These are phyloP conservation scores for Lingula anatina DNA, from an alignment of 2,888 invertebrate species.

Conservation along the genomic window DNA sequence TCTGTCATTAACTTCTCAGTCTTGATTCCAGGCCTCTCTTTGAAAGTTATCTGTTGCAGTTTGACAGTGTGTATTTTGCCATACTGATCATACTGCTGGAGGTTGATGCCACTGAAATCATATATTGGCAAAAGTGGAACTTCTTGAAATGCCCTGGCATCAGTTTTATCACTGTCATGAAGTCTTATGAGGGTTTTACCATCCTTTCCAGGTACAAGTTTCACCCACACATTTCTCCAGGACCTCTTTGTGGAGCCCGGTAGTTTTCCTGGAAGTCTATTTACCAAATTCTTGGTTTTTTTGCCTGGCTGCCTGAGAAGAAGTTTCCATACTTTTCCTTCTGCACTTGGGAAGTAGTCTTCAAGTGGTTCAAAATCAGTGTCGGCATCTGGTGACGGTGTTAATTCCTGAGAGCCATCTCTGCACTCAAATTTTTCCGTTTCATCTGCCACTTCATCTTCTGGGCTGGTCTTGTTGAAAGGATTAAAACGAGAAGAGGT, in stretches of 20 bases:
- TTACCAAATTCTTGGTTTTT: too few species aligned
- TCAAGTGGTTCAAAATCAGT: constrained; percentile 59
- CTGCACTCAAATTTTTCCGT: constrained; percentile 18
- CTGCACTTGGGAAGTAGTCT: constrained; percentile 77
- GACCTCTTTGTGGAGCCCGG: constrained; percentile 61
- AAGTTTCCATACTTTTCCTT: constrained; percentile 92
- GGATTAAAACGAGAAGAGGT: constrained; percentile 49
- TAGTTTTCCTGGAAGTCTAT: too few species aligned
- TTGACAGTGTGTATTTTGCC: constrained; percentile 99
- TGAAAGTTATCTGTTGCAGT: constrained; percentile 94
- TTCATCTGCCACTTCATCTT: constrained; percentile 35
- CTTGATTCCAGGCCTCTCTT: constrained; percentile 81
- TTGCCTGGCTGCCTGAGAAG: constrained; percentile 70
- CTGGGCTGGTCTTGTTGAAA: constrained; percentile 48
- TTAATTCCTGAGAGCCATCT: constrained; percentile 8
- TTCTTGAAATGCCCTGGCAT: constrained; percentile 92
- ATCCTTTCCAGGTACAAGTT: constrained; percentile 71
- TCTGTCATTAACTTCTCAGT: constrained; percentile 19
- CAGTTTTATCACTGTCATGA: constrained; percentile 72
- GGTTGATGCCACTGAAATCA: constrained; percentile 71
- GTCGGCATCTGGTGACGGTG: constrained; percentile 20
- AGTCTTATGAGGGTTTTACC: constrained; percentile 67
- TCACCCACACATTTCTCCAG: constrained; percentile 95
- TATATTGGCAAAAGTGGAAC: constrained; percentile 90
- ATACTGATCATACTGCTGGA: constrained; percentile 96